Evolutionary conservation across 2,888 invertebrate species (phyloP), one percentile per base, ranked within the genome.

Genomic region (Altica lythri): DNA sequence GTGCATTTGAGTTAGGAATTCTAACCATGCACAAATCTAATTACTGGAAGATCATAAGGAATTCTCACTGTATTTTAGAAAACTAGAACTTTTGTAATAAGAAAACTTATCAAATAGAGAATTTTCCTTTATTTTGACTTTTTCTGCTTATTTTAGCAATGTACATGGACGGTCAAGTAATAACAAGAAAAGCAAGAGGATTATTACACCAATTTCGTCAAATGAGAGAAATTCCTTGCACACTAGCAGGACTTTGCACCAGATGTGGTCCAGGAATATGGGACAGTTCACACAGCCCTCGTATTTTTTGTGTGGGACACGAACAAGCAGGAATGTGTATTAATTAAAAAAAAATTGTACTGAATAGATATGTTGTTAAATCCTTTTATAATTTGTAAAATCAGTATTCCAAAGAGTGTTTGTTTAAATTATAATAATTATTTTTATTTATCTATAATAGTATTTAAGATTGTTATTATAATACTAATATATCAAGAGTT

Each of bases 141-240:
- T n/a, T n/a, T n/a, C n/a, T n/a, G n/a, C n/a, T 38, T 49, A 6
- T 73, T 72, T 40, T 73, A 85, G 95, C 96, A 14, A 95, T 95
- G 91, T 96, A 95, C 74, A 97, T 97, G 96, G 94, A 95, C 73
- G 95, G 94, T 0, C 86, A 89, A 34, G 78, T 95, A 12, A 93
- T 96, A 52, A 79, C 95, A 22, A 84, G 92, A 59, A 96, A 96
- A 79, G 95, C 95, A 0, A 84, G 96, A 50, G 95, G 95, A 9
- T 79, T 97, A 2, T 80, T 96, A 1, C 86, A 95, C 75, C 90
- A 95, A 74, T 96, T 95, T 77, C 84, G 94, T n/a, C 89, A 90
- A 69, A 78, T 92, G 64, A 84, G 89, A 16, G 85, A 88, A 64
- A 87, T 96, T 55, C 96, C 96, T 0, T 96, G 96, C 75, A 90